phyloP scores from a whole-genome alignment of 2,797 vertebrate species.

The Danio aesculapii region DNA sequence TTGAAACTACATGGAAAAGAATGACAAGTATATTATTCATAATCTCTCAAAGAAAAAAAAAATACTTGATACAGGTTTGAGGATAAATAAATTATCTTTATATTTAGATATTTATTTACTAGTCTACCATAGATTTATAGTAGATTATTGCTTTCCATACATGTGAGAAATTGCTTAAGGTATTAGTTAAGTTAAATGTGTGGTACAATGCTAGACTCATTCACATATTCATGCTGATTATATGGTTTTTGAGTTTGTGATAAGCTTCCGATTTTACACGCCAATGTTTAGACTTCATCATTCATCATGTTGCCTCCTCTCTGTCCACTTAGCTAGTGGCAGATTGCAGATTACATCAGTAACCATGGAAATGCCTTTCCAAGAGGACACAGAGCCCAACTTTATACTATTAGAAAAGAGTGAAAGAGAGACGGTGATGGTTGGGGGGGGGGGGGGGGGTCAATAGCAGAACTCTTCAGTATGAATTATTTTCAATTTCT shows the following conservation, averaged over 20 bases:
- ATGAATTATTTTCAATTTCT: slow-evolving; percentile 43
- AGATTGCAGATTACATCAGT: slow-evolving; percentile 59
- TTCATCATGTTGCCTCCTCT: slow-evolving; percentile 46
- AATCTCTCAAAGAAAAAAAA: not conserved
- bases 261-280: slow-evolving; percentile 46
- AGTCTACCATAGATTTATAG: not conserved
- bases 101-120: not conserved
- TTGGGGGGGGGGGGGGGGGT: not conserved
- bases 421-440: slow-evolving; percentile 29
- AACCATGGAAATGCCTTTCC: slow-evolving; percentile 56
- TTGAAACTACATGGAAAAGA: not conserved
- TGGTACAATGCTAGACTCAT: not conserved
- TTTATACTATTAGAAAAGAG: slow-evolving; percentile 40
- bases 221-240: slow-evolving; percentile 26
- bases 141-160: not conserved
- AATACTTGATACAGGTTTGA: not conserved
- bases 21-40: not conserved
- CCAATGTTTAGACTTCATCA: slow-evolving; percentile 48
- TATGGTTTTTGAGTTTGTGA: slow-evolving; percentile 47
- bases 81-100: not conserved
- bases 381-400: slow-evolving; percentile 37
- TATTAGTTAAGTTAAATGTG: slow-evolving; percentile 24
- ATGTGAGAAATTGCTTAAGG: not conserved
- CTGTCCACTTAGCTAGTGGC: slow-evolving; percentile 46
- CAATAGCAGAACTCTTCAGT: slow-evolving; percentile 19